Evolutionary conservation across 2,113 vertebrate genomes (phyloP).

Genomic region (Lamprologus callipterus): DNA sequence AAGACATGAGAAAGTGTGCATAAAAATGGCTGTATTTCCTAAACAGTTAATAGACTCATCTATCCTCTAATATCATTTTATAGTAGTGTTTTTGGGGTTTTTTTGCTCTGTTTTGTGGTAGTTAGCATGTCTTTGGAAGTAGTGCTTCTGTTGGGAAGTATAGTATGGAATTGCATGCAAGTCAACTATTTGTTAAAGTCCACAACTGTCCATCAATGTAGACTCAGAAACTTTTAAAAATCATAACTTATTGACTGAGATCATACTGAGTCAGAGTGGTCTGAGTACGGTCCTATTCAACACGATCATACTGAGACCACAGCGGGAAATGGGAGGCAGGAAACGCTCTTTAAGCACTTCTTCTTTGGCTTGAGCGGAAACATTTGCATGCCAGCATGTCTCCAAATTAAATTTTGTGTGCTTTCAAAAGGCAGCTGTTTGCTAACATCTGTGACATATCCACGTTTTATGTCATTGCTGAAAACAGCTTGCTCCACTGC

Average conservation of each 20-base stretch:
- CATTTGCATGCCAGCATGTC: background rate
- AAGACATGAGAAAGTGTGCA: background rate
- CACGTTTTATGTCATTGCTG: background rate
- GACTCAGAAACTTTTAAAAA: background rate
- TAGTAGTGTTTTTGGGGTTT: fast-evolving
- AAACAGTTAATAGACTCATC: background rate
- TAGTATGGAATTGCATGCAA: background rate
- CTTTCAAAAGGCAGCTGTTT: background rate
- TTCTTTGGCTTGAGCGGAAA: background rate
- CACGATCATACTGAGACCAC: background rate
- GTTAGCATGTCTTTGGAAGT: background rate
- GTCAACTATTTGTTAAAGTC: background rate
- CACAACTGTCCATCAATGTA: background rate
- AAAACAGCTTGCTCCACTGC: background rate
- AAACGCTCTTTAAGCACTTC: background rate
- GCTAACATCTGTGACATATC: background rate
- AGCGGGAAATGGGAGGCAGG: background rate
- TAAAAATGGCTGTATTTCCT: background rate
- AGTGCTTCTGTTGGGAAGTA: background rate
- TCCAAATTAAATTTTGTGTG: background rate
- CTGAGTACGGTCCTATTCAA: background rate
- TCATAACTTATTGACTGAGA: background rate
- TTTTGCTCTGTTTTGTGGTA: background rate
- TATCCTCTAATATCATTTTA: fast-evolving
- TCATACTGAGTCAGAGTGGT: background rate